Evolutionary conservation across 2,888 invertebrate species (phyloP).

Genomic region (Cephus spinipes): DNA sequence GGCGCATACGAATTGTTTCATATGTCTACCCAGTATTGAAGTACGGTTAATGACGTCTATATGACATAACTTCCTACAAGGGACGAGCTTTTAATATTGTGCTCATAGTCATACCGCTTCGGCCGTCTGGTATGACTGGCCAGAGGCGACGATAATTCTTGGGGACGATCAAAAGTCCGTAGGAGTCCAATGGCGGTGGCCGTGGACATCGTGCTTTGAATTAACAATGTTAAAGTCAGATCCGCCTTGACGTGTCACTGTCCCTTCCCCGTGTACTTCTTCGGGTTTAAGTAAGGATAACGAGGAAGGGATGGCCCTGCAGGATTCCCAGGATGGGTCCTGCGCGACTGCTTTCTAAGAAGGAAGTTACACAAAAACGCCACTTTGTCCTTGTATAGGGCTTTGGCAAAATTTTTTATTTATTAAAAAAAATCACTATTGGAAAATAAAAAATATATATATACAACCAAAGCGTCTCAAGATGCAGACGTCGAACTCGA

Average conservation of each 20-base stretch:
- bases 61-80: slow-evolving; percentile 23
- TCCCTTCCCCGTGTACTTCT: slow-evolving; percentile 25
- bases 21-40: background rate
- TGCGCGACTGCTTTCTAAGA: background rate
- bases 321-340: background rate
- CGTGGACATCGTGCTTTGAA: slow-evolving; percentile 48
- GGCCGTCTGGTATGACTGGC: slow-evolving; percentile 9
- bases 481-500: background rate
- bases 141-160: slow-evolving; percentile 53
- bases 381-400: background rate
- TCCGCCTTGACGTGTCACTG: slow-evolving; percentile 47
- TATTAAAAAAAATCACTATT: background rate
- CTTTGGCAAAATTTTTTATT: background rate
- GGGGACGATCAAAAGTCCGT: slow-evolving; percentile 57
- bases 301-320: background rate
- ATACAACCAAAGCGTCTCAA: background rate
- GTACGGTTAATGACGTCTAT: slow-evolving; percentile 12
- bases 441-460: too few relatives aligned
- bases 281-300: background rate
- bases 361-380: background rate
- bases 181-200: slow-evolving; percentile 55
- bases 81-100: slow-evolving; percentile 18
- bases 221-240: slow-evolving; percentile 43
- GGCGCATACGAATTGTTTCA: background rate
- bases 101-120: background rate